Evolutionary conservation across 2,888 invertebrate species (phyloP).

Genomic region (Dioctria rufipes): DNA sequence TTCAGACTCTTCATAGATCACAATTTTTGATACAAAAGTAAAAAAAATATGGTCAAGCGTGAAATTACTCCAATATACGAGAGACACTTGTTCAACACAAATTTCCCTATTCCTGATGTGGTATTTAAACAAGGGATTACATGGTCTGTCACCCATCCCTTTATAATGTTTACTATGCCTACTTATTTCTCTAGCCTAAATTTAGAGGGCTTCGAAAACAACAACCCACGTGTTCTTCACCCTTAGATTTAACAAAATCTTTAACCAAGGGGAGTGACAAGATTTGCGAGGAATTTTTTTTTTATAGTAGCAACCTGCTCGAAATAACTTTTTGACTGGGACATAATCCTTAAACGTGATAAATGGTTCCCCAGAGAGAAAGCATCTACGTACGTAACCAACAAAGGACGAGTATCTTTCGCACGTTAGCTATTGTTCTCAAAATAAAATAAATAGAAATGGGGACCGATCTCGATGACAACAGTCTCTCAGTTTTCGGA

Average conservation of each 20-base stretch:
- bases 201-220: background rate
- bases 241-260: background rate
- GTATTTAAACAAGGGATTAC: conserved; percentile 56
- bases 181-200: background rate
- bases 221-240: conserved; percentile 44
- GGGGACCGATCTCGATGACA: conserved; percentile 21
- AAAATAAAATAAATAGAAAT: background rate
- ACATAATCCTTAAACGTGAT: conserved; percentile 66
- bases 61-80: conserved; percentile 50
- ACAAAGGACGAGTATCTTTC: too few species aligned
- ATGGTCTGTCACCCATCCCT: conserved; percentile 45
- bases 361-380: conserved; percentile 69
- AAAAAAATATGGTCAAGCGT: conserved; percentile 45
- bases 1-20: too few species aligned
- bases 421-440: background rate
- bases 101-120: conserved; percentile 37
- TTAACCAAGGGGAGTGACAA: conserved; percentile 60
- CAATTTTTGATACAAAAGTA: background rate
- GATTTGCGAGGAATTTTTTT: conserved; percentile 27
- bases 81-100: conserved; percentile 38
- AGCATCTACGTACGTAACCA: background rate
- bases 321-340: conserved; percentile 57
- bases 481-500: background rate
- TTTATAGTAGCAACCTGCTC: conserved; percentile 3
- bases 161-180: background rate